A percentile compares a stretch with the other conserved stretches of the same genome.
These are phyloP conservation scores for Xiphophorus birchmanni DNA, from an alignment of 2,797 vertebrate species.

Conservation along the genomic window DNA sequence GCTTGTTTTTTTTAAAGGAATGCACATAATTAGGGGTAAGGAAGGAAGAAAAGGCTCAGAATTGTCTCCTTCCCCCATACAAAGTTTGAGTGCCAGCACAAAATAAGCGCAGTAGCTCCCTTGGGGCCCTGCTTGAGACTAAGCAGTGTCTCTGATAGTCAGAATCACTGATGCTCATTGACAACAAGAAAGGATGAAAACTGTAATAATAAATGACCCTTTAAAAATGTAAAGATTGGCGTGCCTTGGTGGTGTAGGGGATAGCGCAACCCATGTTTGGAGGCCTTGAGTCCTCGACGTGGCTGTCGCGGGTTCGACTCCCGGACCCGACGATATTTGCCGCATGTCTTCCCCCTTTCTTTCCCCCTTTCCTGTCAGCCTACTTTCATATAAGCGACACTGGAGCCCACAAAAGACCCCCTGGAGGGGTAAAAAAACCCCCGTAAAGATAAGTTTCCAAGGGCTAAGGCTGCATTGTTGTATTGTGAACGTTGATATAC, in stretches of 20 bases:
- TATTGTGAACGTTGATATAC: conserved; percentile 25
- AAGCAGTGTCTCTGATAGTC: conserved; percentile 54
- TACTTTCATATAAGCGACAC: no score
- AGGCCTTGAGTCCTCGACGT: no score
- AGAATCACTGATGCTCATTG: conserved; percentile 59
- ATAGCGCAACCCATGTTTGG: no score
- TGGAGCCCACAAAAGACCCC: no score
- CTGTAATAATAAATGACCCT: conserved; percentile 53
- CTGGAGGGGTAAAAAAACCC: no score
- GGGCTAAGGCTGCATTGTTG: conserved; percentile 38
- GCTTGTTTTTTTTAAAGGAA: conserved; percentile 72
- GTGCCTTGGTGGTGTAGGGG: no score
- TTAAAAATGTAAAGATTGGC: conserved; percentile 51
- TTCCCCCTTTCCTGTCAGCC: no score
- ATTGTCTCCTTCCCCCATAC: conserved; percentile 72
- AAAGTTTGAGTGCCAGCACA: conserved; percentile 63
- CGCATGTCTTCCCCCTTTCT: no score
- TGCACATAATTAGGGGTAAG: conserved; percentile 85
- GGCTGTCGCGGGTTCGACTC: no score
- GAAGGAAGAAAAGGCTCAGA: conserved; percentile 83
- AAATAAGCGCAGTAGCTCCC: conserved; percentile 69
- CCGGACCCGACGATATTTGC: no score
- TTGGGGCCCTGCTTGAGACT: conserved; percentile 55
- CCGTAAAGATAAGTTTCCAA: conserved; percentile 62
- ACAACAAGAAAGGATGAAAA: conserved; percentile 53